These are phyloP conservation scores for Hephaestus fuliginosus DNA, from an alignment of 2,797 vertebrate species.

Conservation along the genomic window DNA sequence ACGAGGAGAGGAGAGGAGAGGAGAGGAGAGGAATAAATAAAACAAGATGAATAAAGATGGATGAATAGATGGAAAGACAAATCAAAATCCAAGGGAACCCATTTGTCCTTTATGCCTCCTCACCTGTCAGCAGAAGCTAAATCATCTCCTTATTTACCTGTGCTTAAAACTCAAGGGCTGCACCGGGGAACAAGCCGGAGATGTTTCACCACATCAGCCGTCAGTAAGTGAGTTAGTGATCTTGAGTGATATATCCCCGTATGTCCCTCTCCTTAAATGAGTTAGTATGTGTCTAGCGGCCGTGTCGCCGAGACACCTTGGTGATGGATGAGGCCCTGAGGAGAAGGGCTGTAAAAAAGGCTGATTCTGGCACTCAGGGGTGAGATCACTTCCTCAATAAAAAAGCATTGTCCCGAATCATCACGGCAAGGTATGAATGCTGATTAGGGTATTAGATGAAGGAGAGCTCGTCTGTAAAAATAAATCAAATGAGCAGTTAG, in stretches of 20 bases:
- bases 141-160: slow-evolving; percentile 86
- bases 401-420: slow-evolving; percentile 96
- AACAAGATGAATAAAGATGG: slow-evolving; percentile 76
- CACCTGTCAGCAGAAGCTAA: slow-evolving; percentile 61
- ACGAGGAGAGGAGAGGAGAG: neutral
- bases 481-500: slow-evolving; percentile 82
- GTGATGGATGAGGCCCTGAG: slow-evolving; percentile 96
- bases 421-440: slow-evolving; percentile 96
- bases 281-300: slow-evolving; percentile 82
- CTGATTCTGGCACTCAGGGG: slow-evolving; percentile 97
- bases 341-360: slow-evolving; percentile 95
- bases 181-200: slow-evolving; percentile 86
- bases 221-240: slow-evolving; percentile 94
- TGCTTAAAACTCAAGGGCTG: slow-evolving; percentile 88
- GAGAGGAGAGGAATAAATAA: neutral
- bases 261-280: slow-evolving; percentile 79
- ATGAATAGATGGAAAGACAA: slow-evolving; percentile 72
- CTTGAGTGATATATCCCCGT: slow-evolving; percentile 74
- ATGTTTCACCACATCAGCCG: slow-evolving; percentile 91
- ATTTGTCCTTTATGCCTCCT: slow-evolving; percentile 51
- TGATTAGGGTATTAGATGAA: slow-evolving; percentile 97
- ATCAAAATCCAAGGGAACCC: slow-evolving; percentile 45
- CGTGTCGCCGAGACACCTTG: slow-evolving; percentile 92
- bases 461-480: slow-evolving; percentile 93
- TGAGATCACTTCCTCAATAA: slow-evolving; percentile 99